Evolutionary conservation across 2,113 vertebrate species (phyloP), one percentile per base, ranked within the genome.

Genomic region (Gallinago paraguaiae): DNA sequence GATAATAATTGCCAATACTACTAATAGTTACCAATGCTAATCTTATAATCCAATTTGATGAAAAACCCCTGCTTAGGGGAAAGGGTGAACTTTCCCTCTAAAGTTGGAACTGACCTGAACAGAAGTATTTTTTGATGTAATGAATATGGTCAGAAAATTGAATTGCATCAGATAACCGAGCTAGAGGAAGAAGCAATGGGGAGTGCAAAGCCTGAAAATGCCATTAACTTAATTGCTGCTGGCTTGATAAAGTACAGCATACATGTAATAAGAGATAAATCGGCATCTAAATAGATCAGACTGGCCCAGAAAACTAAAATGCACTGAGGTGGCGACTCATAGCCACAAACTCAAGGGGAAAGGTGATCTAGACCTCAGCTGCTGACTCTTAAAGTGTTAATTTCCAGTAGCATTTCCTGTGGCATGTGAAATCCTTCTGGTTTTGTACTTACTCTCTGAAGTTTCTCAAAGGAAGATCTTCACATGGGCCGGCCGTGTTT

Each of bases 41-140:
- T 87, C 46, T 75, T 84, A 64, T 87, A 96, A 96, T 89, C 82
- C 82, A 87, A 31, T 91, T 71, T 85, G 53, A 85, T 56, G 43
- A 82, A 94, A 91, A n/a, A 0, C 3, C 14, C 24, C 10, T 54
- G 74, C 69, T 82, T 46, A 43, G 28, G 35, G 72, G 56, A 89
- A 72, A 78, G 39, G n/a, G 20, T 91, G 81, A 71, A 75, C 60
- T 95, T 96, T 91, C 28, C 31, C 31, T 92, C 60, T 82, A 61
- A 89, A 51, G 27, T 11, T 85, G 74, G 56, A 68, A 64, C 56
- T 78, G 81, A 89, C 81, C 70, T 54, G 33, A 91, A 64, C 61
- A 59, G 79, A 87, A 19, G 43, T 78, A 31, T 69, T 95, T 95
- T 95, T 80, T 77, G 20, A 77, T 63, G 33, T 59, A 65, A 57